phyloP scores from a whole-genome alignment of 2,113 vertebrate species.

The Indicator maculatus region DNA sequence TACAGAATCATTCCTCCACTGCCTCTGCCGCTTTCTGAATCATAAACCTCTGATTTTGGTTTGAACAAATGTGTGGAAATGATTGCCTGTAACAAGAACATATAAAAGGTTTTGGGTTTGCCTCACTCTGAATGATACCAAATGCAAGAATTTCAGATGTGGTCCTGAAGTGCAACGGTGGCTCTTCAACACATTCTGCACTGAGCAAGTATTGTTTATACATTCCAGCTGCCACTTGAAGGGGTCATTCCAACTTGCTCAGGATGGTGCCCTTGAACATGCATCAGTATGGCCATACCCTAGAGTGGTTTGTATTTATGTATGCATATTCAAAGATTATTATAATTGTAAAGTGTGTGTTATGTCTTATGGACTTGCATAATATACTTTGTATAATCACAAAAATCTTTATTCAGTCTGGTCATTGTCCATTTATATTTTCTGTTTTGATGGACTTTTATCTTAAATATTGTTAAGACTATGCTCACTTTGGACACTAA shows the following conservation, averaged over 20 bases:
- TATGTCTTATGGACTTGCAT: background rate
- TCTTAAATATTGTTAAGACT: background rate
- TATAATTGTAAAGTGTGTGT: background rate
- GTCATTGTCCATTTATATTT: background rate
- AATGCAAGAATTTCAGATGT: background rate
- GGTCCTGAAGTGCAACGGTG: background rate
- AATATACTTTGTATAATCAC: background rate
- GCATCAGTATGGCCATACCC: background rate
- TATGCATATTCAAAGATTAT: background rate
- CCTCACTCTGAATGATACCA: background rate
- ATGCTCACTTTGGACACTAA: background rate
- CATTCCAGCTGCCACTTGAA: background rate
- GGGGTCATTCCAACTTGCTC: background rate
- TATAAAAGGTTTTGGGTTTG: background rate
- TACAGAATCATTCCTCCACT: background rate
- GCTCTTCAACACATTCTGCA: background rate
- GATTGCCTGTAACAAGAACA: background rate
- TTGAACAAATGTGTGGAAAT: background rate
- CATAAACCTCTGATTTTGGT: background rate
- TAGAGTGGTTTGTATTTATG: background rate
- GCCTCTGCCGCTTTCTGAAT: background rate
- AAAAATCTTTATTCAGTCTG: background rate
- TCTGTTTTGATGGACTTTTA: background rate
- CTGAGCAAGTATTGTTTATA: background rate
- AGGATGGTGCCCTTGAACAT: background rate